A percentile compares a stretch with the other conserved stretches of the same genome.
These are phyloP conservation scores for Polyodon spathula DNA, from an alignment of 2,113 vertebrate species.

Conservation along the genomic window DNA sequence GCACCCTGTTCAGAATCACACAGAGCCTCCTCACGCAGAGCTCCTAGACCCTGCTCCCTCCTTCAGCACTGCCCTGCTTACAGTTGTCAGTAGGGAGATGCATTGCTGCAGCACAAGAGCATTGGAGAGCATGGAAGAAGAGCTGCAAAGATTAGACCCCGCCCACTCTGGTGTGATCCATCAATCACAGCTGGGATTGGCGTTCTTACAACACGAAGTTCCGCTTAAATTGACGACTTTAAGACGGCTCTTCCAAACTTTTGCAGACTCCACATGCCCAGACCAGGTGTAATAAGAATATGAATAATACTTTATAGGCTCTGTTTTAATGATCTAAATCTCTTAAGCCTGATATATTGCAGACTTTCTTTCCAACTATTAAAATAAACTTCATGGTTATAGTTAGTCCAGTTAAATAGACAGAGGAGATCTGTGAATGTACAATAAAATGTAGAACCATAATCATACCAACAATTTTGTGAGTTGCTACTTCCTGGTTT, in stretches of 20 bases:
- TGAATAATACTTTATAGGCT: too few relatives aligned
- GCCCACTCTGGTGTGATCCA: constrained; percentile 23
- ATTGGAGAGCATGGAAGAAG: constrained; percentile 32
- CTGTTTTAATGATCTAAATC: too few relatives aligned
- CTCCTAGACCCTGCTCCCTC: constrained; percentile 19
- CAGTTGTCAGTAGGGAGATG: constrained; percentile 25
- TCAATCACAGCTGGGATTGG: constrained; percentile 32
- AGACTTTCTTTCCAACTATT: too few relatives aligned
- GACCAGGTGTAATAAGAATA: constrained; percentile 30
- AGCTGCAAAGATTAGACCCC: constrained; percentile 21
- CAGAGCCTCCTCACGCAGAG: constrained; percentile 5
- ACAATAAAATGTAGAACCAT: too few relatives aligned
- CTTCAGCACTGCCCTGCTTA: not conserved
- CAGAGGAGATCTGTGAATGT: too few relatives aligned
- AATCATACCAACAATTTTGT: too few relatives aligned
- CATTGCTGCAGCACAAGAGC: constrained; percentile 18
- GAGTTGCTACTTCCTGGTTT: too few relatives aligned
- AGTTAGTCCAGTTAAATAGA: too few relatives aligned
- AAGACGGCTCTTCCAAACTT: constrained; percentile 40
- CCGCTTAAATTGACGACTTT: constrained; percentile 42
- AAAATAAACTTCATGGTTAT: too few relatives aligned
- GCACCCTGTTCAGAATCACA: not conserved
- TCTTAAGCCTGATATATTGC: too few relatives aligned
- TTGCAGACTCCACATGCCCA: constrained; percentile 23
- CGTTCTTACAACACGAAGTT: constrained; percentile 37